Evolutionary conservation across 2,113 vertebrate genomes (phyloP).

Genomic region (Oncorhynchus tshawytscha): DNA sequence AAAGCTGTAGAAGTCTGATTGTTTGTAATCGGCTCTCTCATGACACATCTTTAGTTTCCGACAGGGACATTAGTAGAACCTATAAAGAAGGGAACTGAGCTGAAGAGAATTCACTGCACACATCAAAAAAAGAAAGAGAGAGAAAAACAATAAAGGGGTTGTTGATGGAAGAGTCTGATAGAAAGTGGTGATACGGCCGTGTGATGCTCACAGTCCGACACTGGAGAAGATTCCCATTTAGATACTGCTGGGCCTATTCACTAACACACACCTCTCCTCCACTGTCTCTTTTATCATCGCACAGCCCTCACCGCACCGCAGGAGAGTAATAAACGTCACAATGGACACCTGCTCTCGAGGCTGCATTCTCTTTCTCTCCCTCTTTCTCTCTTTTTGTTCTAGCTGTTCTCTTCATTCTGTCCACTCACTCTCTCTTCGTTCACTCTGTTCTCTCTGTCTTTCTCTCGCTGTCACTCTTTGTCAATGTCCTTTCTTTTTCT

Average conservation of each 20-base stretch:
- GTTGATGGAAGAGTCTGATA: constrained; percentile 15
- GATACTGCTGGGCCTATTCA: constrained; percentile 25
- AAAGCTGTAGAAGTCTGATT: neutral
- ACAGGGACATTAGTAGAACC: neutral
- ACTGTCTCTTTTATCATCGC: neutral
- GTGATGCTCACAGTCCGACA: constrained; percentile 1
- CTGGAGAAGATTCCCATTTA: constrained; percentile 32
- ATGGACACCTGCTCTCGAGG: constrained; percentile 41
- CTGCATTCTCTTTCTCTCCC: neutral
- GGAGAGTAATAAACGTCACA: constrained; percentile 37
- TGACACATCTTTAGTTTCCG: neutral
- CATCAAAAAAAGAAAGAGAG: neutral
- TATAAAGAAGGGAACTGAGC: neutral
- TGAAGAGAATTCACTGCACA: neutral
- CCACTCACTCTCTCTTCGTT: neutral
- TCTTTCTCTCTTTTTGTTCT: neutral
- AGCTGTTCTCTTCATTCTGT: neutral
- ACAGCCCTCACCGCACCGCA: constrained; percentile 31
- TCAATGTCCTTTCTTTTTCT: neutral
- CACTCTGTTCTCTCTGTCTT: no score
- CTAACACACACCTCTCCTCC: constrained; percentile 10
- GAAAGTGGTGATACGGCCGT: constrained; percentile 16
- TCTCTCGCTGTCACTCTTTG: neutral
- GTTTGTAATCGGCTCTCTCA: neutral
- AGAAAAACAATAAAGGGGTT: neutral